Evolutionary conservation across 2,113 vertebrate species (phyloP).

Genomic region (Boulengeromyrus knoepffleri): DNA sequence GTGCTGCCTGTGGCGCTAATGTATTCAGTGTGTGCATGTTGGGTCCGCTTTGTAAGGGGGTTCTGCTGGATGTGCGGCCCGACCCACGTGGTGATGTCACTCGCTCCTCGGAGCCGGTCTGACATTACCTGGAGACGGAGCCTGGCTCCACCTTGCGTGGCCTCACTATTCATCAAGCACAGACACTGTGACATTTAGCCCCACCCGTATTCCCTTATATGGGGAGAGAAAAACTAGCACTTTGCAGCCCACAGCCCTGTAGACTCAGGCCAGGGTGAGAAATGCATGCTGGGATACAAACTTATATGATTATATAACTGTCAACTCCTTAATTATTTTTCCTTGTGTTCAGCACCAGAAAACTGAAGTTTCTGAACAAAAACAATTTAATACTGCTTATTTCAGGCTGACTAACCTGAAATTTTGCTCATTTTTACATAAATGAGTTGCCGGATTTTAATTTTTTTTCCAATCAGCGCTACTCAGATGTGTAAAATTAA

Average conservation of each 20-base stretch:
- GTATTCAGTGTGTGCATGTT: background rate
- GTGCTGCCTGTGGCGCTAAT: conserved; percentile 5
- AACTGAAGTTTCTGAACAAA: background rate
- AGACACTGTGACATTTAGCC: background rate
- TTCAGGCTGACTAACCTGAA: background rate
- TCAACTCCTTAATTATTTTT: background rate
- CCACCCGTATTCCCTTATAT: background rate
- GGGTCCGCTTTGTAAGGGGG: background rate
- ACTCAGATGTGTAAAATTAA: background rate
- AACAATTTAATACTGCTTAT: background rate
- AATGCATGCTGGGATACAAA: conserved; percentile 2
- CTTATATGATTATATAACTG: background rate
- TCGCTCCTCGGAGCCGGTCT: background rate
- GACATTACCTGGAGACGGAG: background rate
- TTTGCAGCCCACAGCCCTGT: background rate
- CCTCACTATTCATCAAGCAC: background rate
- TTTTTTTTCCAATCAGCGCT: background rate
- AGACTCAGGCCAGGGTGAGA: background rate
- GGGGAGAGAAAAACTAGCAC: background rate
- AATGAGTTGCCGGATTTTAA: background rate
- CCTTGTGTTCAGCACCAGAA: background rate
- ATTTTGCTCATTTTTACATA: background rate
- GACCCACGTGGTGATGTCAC: background rate
- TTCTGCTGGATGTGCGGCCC: background rate
- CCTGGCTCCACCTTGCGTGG: background rate